These are phyloP conservation scores for Apostichopus californicus DNA, from an alignment of 35 echinoderm and acorn worm species.

Conservation along the genomic window DNA sequence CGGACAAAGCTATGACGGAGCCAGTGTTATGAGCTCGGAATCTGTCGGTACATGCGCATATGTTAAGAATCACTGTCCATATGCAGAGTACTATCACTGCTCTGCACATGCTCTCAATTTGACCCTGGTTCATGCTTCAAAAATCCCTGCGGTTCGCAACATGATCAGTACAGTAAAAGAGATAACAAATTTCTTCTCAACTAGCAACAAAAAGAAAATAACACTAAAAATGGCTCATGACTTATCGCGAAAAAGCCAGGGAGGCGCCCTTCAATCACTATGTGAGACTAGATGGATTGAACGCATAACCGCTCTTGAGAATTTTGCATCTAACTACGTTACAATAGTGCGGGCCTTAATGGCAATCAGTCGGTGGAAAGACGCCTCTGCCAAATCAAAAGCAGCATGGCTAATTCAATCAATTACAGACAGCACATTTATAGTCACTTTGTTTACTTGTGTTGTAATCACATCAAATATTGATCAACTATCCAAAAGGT, in stretches of 20 bases:
- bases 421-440: too few species aligned
- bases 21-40: neutral
- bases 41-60: neutral
- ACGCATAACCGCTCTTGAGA: neutral
- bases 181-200: too few species aligned
- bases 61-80: neutral
- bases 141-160: too few species aligned
- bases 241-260: neutral
- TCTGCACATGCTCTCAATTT: neutral
- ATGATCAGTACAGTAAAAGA: too few species aligned
- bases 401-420: too few species aligned
- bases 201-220: too few species aligned
- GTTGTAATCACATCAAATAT: neutral
- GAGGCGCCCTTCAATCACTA: neutral
- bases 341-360: neutral
- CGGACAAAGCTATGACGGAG: neutral
- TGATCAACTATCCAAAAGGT: neutral
- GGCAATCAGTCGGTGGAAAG: neutral
- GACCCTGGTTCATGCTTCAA: neutral
- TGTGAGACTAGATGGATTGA: neutral
- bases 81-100: slow-evolving; percentile 5
- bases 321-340: slow-evolving; percentile 4
- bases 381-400: neutral
- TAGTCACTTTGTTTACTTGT: too few species aligned
- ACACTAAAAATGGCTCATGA: neutral